Evolutionary conservation across 1,140 invertebrate genomes (phyloP).

Genomic region (Rhynchophorus ferrugineus): DNA sequence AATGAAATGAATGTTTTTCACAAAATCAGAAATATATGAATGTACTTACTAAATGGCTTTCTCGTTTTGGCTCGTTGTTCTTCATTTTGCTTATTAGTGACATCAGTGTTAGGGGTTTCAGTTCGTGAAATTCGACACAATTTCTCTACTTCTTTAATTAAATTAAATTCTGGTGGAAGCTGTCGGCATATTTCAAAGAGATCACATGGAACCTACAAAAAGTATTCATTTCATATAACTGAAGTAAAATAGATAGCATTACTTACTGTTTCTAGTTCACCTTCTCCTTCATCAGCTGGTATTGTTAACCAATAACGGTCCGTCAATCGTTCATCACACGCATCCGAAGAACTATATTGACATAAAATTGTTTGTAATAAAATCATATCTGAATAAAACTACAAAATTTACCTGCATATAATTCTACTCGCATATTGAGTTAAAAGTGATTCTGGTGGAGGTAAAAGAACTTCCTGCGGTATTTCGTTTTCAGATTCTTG

Average conservation of each 20-base stretch:
- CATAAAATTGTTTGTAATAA: not conserved
- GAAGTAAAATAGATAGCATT: constrained; percentile 17
- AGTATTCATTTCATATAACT: not conserved
- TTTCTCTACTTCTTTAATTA: constrained; percentile 39
- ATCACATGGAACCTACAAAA: constrained; percentile 47
- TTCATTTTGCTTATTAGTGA: constrained; percentile 33
- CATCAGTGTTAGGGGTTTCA: constrained; percentile 25
- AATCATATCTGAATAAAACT: not conserved
- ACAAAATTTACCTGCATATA: constrained; percentile 43
- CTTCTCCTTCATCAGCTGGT: constrained; percentile 45
- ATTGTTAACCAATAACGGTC: constrained; percentile 65
- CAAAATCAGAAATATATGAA: no score
- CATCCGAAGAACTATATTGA: constrained; percentile 44
- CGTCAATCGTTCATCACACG: constrained; percentile 60
- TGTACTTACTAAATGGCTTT: constrained; percentile 51
- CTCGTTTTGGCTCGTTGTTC: constrained; percentile 47
- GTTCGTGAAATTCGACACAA: constrained; percentile 35
- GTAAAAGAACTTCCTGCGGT: constrained; percentile 52
- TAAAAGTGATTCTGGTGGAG: constrained; percentile 61
- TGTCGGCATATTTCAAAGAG: constrained; percentile 58
- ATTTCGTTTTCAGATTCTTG: constrained; percentile 39
- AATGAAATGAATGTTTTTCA: no score
- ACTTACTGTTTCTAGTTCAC: constrained; percentile 50
- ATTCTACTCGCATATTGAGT: constrained; percentile 72
- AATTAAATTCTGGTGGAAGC: constrained; percentile 48